Base-by-base conservation (phyloP, 53 echinoderm and acorn worm genomes). In the Apostichopus leukothele region DNA sequence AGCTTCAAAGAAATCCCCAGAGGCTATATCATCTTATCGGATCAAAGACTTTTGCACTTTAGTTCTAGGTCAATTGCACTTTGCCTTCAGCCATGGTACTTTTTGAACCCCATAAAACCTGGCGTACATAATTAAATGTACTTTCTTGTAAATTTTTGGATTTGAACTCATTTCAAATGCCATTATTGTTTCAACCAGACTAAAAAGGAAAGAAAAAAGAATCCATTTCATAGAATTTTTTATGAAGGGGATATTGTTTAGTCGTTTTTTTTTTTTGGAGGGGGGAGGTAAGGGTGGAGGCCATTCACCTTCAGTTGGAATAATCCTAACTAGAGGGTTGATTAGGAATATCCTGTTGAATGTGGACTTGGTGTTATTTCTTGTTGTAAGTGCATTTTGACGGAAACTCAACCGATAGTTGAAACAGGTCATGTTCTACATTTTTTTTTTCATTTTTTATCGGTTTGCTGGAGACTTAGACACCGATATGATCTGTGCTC, bases 21-120 rank as follows among this genome's bases (percentile, higher is more conserved):
- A 80, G 80, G 80, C 80, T 80, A 14, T 57, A 54, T 80, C 18
- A 19, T 54, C 57, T 52, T n/a, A 71, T 71, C 71, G 22, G 80
- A 80, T 80, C 80, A 80, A 80, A 80, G 80, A 80, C 57, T 80
- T 51, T 21, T 80, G 80, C 80, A 80, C 80, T 80, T 80, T 71
- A 53, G 80, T 80, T 80, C 54, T 53, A 80, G 80, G 80, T 80
- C 80, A 80, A 80, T 80, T 80, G 80, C 80, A 80, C 80, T 80
- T 80, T 80, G 57, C 54, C 22, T 53, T 53, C 80, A 80, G 57
- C 80, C 80, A 80, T 55, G 80, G 80, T 55, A 80, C 80, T 80
- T 55, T 80, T 80, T 71, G 80, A 80, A 80, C 80, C 57, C 80
- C 80, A 39, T 50, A 80, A 53, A 80, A 80, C 54, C 20, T 80